Conservation (phyloP, 2,888 invertebrate genomes). For the Drosophila conformis region DNA sequence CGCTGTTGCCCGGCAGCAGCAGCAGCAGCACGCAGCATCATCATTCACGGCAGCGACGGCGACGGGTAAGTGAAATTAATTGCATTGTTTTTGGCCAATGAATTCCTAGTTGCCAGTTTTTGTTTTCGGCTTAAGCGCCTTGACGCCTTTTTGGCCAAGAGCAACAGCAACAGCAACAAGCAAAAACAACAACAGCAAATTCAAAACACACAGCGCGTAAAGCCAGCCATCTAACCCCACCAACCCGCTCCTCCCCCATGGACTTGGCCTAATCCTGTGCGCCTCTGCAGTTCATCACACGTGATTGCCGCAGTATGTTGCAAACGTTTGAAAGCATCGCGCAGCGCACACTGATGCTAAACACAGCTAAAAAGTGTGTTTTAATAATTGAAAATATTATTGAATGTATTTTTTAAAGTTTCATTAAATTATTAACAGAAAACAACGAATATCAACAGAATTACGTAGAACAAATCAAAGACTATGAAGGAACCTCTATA, state of each 20-base stretch:
- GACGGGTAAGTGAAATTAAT: slow-evolving; percentile 84
- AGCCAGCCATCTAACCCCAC: background rate
- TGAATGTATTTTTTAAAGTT: background rate
- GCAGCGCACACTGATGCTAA: slow-evolving; percentile 39
- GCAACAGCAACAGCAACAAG: slow-evolving; percentile 24
- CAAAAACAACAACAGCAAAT: slow-evolving; percentile 31
- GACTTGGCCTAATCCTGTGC: slow-evolving; percentile 25
- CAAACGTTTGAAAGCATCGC: slow-evolving; percentile 46
- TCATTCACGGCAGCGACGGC: slow-evolving; percentile 64
- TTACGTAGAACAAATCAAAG: background rate
- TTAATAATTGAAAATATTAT: background rate
- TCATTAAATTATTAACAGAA: background rate
- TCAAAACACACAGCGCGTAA: slow-evolving; percentile 49
- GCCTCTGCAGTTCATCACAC: slow-evolving; percentile 62
- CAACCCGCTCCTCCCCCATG: background rate
- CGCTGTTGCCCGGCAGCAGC: slow-evolving; percentile 30
- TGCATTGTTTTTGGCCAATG: slow-evolving; percentile 83
- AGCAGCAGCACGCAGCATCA: slow-evolving; percentile 50
- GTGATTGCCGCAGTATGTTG: slow-evolving; percentile 62
- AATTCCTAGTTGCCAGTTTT: slow-evolving; percentile 79
- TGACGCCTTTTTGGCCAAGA: slow-evolving; percentile 72
- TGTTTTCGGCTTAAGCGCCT: slow-evolving; percentile 76
- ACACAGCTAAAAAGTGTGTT: background rate
- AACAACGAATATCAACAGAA: background rate
- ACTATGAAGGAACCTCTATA: background rate